A percentile compares a stretch with the other conserved stretches of the same genome.
phyloP scores from a whole-genome alignment of 1,140 invertebrate species.

The Muscidifurax raptorellus region DNA sequence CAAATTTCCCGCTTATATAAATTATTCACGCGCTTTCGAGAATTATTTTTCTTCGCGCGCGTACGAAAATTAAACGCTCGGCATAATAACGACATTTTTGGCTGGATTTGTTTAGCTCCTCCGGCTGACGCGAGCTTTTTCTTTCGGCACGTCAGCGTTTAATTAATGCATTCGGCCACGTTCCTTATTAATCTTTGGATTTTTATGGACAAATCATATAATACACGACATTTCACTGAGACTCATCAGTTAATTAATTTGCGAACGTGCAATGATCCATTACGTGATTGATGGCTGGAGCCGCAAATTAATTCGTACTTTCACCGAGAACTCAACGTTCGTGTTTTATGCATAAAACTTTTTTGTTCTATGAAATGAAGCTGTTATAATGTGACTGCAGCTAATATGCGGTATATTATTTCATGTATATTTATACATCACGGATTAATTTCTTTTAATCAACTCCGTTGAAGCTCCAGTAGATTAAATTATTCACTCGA shows the following conservation, averaged over 20 bases:
- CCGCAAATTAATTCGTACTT: background rate
- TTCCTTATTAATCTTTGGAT: conserved; percentile 15
- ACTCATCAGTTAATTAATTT: conserved; percentile 16
- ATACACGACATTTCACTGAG: background rate
- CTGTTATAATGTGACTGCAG: no score
- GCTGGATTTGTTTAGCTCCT: background rate
- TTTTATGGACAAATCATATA: background rate
- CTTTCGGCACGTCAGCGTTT: background rate
- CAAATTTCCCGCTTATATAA: background rate
- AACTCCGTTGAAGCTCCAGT: no score
- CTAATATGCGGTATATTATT: no score
- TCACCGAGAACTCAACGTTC: background rate
- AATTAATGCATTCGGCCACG: conserved; percentile 9
- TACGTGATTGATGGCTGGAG: background rate
- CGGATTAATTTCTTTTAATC: no score
- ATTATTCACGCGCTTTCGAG: background rate
- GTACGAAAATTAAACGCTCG: background rate
- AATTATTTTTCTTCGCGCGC: background rate
- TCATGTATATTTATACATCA: no score
- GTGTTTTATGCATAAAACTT: no score
- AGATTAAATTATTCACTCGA: no score
- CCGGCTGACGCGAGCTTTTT: background rate
- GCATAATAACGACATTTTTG: background rate
- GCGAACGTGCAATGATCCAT: background rate
- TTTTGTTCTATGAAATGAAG: no score